A percentile compares a stretch with the other conserved stretches of the same genome.
These are phyloP conservation scores for Ciconia stormi DNA, from an alignment of 2,113 vertebrate genomes.

Conservation along the genomic window DNA sequence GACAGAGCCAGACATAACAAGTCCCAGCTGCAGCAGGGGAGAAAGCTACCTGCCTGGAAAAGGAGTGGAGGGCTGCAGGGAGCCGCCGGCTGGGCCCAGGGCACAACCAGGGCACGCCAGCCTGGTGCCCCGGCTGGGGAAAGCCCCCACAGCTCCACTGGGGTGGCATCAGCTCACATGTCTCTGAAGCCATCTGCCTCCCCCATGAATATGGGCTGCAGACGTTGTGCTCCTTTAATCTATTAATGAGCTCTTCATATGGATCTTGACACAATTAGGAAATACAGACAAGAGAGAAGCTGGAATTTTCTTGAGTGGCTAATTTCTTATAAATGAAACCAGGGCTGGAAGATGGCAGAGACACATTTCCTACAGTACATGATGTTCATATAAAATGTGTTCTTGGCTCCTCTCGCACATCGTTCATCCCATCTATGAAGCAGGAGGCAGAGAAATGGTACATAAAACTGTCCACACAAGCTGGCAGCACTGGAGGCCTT, in stretches of 20 bases:
- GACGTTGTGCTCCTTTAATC: neutral
- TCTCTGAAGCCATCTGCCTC: neutral
- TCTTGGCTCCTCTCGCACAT: constrained; percentile 17
- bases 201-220: neutral
- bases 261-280: constrained; percentile 23
- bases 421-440: neutral
- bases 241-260: neutral
- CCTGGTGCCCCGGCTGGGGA: accelerated
- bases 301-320: neutral
- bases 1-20: neutral
- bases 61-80: accelerated
- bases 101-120: accelerated
- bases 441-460: neutral
- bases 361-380: constrained; percentile 6
- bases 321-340: neutral
- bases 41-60: neutral
- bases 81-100: neutral
- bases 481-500: neutral
- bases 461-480: constrained; percentile 53
- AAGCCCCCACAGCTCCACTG: neutral
- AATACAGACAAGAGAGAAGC: neutral
- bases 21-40: neutral
- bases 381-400: constrained; percentile 56
- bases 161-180: neutral
- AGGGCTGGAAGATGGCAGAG: constrained; percentile 44